A percentile compares a stretch with the other conserved stretches of the same genome.
Evolutionary conservation across 2,113 vertebrate species (phyloP).

Genomic region (Origma solitaria): DNA sequence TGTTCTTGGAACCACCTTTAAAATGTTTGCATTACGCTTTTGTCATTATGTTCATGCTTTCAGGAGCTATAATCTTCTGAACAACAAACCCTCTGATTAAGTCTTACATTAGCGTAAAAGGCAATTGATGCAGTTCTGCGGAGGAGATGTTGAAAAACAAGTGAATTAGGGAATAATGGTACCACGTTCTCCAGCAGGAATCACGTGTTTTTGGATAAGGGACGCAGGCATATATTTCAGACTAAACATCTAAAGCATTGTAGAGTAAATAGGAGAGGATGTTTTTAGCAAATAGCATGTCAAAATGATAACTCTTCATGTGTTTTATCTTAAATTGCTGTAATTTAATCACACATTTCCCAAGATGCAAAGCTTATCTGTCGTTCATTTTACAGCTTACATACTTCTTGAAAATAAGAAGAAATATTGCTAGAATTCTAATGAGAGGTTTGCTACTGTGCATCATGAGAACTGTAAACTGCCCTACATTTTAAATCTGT

Average conservation of each 20-base stretch:
- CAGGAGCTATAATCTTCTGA: background rate
- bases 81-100: background rate
- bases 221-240: background rate
- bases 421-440: background rate
- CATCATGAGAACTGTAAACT: background rate
- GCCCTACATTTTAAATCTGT: background rate
- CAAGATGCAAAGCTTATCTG: constrained; percentile 4
- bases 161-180: background rate
- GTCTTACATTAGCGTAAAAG: background rate
- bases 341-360: background rate
- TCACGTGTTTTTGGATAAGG: accelerated
- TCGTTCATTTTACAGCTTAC: background rate
- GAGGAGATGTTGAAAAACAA: background rate
- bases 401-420: background rate
- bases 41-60: background rate
- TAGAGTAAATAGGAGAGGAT: background rate
- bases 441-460: background rate
- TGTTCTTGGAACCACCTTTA: background rate
- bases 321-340: background rate
- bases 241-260: background rate
- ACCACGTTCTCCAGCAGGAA: background rate
- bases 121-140: background rate
- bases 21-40: background rate
- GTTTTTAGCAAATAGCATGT: background rate
- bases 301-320: background rate